Conservation (phyloP, 2,113 vertebrate species). For the Phrynocephalus versicolor region DNA sequence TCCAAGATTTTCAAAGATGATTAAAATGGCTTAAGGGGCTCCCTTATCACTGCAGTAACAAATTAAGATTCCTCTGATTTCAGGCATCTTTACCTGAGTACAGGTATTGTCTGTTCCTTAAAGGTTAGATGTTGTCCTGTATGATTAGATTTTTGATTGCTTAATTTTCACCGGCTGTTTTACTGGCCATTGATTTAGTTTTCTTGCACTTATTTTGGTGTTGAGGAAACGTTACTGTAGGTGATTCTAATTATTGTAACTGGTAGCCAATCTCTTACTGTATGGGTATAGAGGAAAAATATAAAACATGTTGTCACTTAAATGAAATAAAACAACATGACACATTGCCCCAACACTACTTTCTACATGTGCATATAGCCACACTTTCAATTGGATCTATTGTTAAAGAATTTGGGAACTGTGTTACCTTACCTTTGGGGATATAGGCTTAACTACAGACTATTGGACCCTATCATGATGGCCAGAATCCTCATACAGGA, state of each 20-base stretch:
- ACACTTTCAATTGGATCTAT: conserved; percentile 24
- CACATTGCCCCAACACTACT: conserved; percentile 19
- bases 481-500: too few relatives aligned
- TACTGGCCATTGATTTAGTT: background rate
- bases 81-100: background rate
- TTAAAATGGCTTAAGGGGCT: background rate
- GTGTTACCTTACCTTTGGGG: background rate
- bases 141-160: background rate
- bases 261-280: background rate
- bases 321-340: conserved; percentile 37
- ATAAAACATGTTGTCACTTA: conserved; percentile 21
- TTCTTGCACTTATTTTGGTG: background rate
- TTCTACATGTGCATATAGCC: conserved; percentile 24
- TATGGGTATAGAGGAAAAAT: conserved; percentile 34
- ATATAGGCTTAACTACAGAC: background rate
- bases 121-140: accelerated
- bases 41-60: background rate
- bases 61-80: background rate
- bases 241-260: accelerated
- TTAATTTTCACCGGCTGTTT: accelerated
- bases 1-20: background rate
- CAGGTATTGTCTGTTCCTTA: background rate
- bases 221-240: accelerated
- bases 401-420: background rate
- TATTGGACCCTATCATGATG: too few relatives aligned